Percentiles rank a stretch among this genome's conserved stretches.
Conservation (phyloP, 1,140 invertebrate species). For the Helicoverpa zea region DNA sequence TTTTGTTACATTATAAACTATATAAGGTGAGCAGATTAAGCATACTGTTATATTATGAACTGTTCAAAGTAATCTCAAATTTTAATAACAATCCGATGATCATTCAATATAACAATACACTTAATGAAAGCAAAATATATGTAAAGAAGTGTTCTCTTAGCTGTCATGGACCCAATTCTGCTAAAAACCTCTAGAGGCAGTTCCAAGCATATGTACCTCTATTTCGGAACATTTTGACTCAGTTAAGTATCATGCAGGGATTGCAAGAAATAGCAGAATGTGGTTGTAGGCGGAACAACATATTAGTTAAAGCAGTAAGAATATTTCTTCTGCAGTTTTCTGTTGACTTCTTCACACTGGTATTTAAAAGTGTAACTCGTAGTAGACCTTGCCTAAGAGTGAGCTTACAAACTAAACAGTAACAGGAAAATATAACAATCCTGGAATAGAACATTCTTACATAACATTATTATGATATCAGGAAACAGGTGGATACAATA, state of each 20-base stretch:
- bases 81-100: neutral
- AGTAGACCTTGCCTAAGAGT: neutral
- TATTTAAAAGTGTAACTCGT: neutral
- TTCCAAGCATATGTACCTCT: conserved; percentile 22
- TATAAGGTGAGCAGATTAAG: conserved; percentile 40
- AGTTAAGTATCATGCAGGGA: conserved; percentile 38
- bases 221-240: conserved; percentile 19
- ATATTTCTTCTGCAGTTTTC: conserved; percentile 8
- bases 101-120: conserved; percentile 46
- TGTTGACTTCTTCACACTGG: conserved; percentile 16
- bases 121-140: conserved; percentile 52
- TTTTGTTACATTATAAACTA: conserved; percentile 44
- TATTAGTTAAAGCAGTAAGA: conserved; percentile 25
- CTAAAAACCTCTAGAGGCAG: conserved; percentile 40
- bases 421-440: neutral
- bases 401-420: conserved; percentile 16
- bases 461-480: too few relatives aligned
- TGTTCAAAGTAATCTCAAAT: neutral
- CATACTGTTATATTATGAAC: conserved; percentile 12
- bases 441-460: conserved; percentile 16
- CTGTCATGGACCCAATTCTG: conserved; percentile 39
- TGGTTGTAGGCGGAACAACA: conserved; percentile 28
- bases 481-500: neutral
- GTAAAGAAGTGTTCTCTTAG: conserved; percentile 44
- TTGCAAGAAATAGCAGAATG: conserved; percentile 20